Base-by-base conservation (phyloP, 2,888 invertebrate genomes). In the Nomada ruficornis region DNA sequence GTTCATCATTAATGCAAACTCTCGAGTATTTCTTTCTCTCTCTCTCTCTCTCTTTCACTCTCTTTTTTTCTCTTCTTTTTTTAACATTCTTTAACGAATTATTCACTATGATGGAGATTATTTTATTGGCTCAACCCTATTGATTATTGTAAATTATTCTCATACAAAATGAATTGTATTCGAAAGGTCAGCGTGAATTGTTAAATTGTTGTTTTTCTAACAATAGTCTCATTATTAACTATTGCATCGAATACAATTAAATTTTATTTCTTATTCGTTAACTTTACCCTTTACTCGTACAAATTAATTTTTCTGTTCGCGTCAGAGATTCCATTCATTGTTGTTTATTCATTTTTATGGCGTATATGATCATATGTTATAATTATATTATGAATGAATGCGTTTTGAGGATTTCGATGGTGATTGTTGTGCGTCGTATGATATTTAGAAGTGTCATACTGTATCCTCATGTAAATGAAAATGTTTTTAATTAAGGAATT, bases 311-410 rank as follows among this genome's bases (percentile, higher is more conserved):
- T 79, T 23, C 73, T 59, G 80, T 68, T 87, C 63, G 44, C 55
- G 64, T 75, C 75, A 69, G 20, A 60, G 72, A 57, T 85, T 78
- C 60, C 77, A 67, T 74, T 72, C 67, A 64, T 80, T 79, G 63
- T 13, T 65, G 69, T 85, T 67, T 60, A 57, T 80, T 80, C 62
- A 54, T 80, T 86, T 88, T 84, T 80, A 87, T 55, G 65, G 59
- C 57, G 42, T 74, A 64, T 75, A 65, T 70, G 57, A 84, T 44
- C 55, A 55, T 42, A 44, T 70, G 84, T 82, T 87, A 77, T 77
- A 76, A 85, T 79, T 77, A 60, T 80, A 77, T 86, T 74, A 62
- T 36, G 76, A 77, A 70, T 78, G 69, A 72, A 67, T 67, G 78
- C 55, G 36, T 79, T 74, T 84, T 59, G 67, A 73, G 67, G 63